These are phyloP conservation scores for Hyppa rectilinea DNA, from an alignment of 2,888 invertebrate species.

Conservation along the genomic window DNA sequence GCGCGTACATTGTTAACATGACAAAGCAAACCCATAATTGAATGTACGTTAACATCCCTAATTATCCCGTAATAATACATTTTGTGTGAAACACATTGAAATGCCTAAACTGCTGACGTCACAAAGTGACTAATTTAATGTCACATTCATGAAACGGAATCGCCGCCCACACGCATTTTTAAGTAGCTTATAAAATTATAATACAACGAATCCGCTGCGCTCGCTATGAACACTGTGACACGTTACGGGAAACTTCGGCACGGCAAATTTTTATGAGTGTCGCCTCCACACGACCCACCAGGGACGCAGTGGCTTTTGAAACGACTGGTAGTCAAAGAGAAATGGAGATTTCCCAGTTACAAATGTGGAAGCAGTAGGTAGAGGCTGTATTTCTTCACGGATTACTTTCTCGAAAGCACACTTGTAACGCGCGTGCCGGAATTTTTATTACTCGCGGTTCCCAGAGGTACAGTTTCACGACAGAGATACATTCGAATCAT, in stretches of 20 bases:
- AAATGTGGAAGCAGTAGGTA: constrained; percentile 88
- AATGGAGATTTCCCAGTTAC: constrained; percentile 89
- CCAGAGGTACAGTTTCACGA: constrained; percentile 84
- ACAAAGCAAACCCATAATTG: background rate
- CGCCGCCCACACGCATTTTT: constrained; percentile 48
- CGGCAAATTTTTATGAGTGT: constrained; percentile 89
- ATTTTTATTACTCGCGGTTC: constrained; percentile 87
- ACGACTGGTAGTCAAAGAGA: constrained; percentile 89
- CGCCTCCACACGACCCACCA: constrained; percentile 84
- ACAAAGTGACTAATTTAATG: constrained; percentile 47
- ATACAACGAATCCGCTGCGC: constrained; percentile 74
- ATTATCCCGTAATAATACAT: constrained; percentile 10
- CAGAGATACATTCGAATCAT: constrained; percentile 86
- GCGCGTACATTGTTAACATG: background rate
- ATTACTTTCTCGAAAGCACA: constrained; percentile 87
- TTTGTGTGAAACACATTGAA: constrained; percentile 7
- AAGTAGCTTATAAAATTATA: constrained; percentile 78
- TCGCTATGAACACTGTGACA: constrained; percentile 74
- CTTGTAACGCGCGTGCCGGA: constrained; percentile 84
- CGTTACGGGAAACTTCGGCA: constrained; percentile 82
- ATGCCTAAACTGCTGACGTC: constrained; percentile 20
- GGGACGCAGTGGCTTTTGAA: constrained; percentile 87
- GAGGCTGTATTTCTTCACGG: constrained; percentile 87
- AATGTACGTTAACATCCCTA: background rate
- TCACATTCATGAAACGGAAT: constrained; percentile 40